Conservation (phyloP, 2,797 vertebrate genomes). For the Crypturellus tataupa region DNA sequence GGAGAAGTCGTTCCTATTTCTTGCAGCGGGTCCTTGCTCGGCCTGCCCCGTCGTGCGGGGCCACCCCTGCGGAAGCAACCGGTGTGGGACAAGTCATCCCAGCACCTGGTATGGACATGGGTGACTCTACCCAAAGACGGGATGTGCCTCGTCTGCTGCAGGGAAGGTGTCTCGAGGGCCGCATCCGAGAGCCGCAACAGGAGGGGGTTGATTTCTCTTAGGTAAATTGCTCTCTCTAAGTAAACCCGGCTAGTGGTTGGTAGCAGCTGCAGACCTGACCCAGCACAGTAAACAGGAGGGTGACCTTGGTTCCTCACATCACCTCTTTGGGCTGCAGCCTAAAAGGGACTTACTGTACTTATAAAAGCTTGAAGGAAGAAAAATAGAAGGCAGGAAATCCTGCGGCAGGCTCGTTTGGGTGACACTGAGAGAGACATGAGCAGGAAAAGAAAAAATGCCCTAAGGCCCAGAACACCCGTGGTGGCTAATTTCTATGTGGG, state of each 20-base stretch:
- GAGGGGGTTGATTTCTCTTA: background rate
- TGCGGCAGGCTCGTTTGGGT: constrained; percentile 32
- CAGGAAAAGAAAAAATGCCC: background rate
- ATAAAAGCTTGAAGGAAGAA: constrained; percentile 15
- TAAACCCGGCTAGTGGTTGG: constrained; percentile 40
- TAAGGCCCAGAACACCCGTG: background rate
- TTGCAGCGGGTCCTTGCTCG: background rate
- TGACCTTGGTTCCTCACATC: constrained; percentile 58
- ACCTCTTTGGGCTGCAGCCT: constrained; percentile 16
- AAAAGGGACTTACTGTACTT: constrained; percentile 5
- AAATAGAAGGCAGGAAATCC: constrained; percentile 61
- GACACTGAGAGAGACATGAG: background rate
- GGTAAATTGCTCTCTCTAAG: constrained; percentile 14
- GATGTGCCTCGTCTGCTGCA: background rate
- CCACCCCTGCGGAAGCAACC: background rate
- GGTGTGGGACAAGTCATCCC: background rate
- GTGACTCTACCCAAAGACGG: background rate
- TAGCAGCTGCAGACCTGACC: constrained; percentile 23
- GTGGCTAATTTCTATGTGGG: background rate
- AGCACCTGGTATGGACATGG: background rate
- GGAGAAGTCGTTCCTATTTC: background rate
- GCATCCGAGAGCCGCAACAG: background rate
- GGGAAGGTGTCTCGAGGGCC: background rate
- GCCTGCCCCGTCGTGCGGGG: background rate
- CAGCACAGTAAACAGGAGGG: constrained; percentile 21